A percentile compares a stretch with the other conserved stretches of the same genome.
Conservation (phyloP, 37 sponge, comb jelly and placozoan species). For the Tethya wilhelma region DNA sequence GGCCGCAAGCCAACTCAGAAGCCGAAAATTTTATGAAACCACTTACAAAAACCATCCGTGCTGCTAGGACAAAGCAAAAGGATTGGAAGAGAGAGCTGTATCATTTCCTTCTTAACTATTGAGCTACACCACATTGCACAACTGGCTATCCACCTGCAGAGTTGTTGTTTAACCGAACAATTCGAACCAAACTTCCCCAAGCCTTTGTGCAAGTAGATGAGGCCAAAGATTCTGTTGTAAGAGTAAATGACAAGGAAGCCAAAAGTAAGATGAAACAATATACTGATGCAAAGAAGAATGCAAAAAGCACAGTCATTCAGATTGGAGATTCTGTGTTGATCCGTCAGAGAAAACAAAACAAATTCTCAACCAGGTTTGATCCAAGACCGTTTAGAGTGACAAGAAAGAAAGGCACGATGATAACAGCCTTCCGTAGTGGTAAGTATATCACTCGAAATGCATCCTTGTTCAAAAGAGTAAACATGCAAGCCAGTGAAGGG, state of each 20-base stretch:
- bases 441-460: conserved; percentile 48
- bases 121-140: conserved; percentile 45
- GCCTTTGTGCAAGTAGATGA: background rate
- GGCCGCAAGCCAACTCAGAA: conserved; percentile 55
- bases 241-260: conserved; percentile 22
- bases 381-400: conserved; percentile 32
- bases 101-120: conserved; percentile 39
- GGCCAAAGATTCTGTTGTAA: background rate
- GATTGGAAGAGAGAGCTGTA: conserved; percentile 45
- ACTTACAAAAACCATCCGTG: conserved; percentile 42
- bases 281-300: conserved; percentile 2
- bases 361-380: conserved; percentile 43
- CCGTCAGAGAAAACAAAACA: conserved; percentile 42
- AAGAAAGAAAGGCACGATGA: conserved; percentile 35
- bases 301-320: conserved; percentile 3
- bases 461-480: conserved; percentile 18
- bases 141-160: conserved; percentile 33
- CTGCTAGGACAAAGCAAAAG: conserved; percentile 38
- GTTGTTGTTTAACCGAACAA: conserved; percentile 27
- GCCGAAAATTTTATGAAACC: conserved; percentile 65
- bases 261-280: conserved; percentile 36
- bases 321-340: conserved; percentile 46
- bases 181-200: conserved; percentile 29
- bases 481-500: background rate
- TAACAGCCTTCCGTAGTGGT: conserved; percentile 36